Percentiles rank a stretch among this genome's conserved stretches.
These are phyloP conservation scores for Arbacia lixula DNA, from an alignment of 53 echinoderm and acorn worm species.

Conservation along the genomic window DNA sequence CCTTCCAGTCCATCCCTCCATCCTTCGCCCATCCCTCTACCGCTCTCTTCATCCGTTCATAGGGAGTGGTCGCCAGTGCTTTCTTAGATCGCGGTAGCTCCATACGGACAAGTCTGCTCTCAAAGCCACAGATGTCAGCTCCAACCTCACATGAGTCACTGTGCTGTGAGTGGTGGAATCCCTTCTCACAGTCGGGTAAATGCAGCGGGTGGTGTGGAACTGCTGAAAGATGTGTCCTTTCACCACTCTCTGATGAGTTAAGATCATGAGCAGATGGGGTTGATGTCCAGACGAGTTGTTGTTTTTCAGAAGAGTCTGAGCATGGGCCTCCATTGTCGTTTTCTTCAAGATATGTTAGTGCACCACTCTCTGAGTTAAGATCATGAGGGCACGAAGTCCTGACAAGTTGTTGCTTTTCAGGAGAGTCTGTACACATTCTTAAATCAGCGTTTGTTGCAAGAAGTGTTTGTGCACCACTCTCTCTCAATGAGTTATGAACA, in stretches of 20 bases:
- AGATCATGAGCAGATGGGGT: not conserved
- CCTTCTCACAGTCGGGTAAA: not conserved
- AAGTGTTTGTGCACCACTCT: conserved; percentile 9
- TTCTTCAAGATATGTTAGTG: no score
- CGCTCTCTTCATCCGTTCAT: conserved; percentile 34
- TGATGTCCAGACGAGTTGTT: no score
- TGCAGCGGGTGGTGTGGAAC: not conserved
- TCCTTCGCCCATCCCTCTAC: conserved; percentile 43
- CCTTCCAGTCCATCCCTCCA: conserved; percentile 47
- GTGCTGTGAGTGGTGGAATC: not conserved
- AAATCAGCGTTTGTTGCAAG: not conserved
- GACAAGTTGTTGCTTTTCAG: not conserved
- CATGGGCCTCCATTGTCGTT: no score
- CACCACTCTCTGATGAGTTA: not conserved
- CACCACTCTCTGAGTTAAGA: no score
- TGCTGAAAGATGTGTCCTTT: not conserved
- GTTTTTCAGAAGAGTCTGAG: no score
- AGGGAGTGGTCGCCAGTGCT: conserved; percentile 59
- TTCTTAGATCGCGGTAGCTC: conserved; percentile 69
- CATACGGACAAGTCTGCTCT: conserved; percentile 42
- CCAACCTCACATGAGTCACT: not conserved
- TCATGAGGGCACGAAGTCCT: no score
- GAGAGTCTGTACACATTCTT: not conserved
- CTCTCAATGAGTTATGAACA: no score
- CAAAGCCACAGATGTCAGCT: not conserved